These are phyloP conservation scores for Anthopleura xanthogrammica DNA, from an alignment of 92 coral and sea anemone genomes.

Conservation along the genomic window DNA sequence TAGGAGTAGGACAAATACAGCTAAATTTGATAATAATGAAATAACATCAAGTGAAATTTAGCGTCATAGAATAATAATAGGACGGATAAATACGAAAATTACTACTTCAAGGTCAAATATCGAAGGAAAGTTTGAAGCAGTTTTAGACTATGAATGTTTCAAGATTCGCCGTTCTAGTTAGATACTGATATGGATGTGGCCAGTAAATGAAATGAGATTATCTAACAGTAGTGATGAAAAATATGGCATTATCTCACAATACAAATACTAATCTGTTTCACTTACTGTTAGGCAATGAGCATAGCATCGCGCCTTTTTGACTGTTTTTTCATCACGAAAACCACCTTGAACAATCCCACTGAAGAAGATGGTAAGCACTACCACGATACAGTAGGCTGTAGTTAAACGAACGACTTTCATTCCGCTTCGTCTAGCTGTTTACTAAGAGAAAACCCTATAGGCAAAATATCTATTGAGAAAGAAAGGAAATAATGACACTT, in stretches of 20 bases:
- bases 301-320: conserved; percentile 39
- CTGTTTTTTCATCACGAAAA: not conserved
- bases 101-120: not conserved
- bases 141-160: not conserved
- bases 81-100: not conserved
- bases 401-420: not conserved
- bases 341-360: not conserved
- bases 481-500: not conserved
- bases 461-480: not conserved
- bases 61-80: not conserved
- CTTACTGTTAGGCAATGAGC: conserved; percentile 46
- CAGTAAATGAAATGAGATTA: not conserved
- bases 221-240: not conserved
- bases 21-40: not conserved
- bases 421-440: not conserved
- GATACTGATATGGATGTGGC: not conserved
- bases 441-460: not conserved
- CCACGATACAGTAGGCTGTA: not conserved
- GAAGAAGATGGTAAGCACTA: not conserved
- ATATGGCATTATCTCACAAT: not conserved
- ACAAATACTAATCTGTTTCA: not conserved
- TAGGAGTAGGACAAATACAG: not conserved
- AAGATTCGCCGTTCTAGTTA: not conserved
- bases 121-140: not conserved
- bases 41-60: not conserved